Base-by-base conservation (phyloP, 1,140 invertebrate species). In the Lordiphosa clarofinis region DNA sequence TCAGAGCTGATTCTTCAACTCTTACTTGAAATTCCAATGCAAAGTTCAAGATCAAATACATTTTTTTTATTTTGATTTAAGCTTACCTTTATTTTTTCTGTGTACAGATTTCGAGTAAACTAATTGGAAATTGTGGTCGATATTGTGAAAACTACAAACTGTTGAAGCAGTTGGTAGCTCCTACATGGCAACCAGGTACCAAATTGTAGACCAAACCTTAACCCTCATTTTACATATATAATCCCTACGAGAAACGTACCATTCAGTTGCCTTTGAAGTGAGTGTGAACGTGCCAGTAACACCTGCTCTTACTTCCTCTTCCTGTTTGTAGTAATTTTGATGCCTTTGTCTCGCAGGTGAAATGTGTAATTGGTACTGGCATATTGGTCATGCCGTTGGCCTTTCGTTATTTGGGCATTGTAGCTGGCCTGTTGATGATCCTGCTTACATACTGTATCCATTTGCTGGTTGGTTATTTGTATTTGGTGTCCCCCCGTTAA, bases 361-460 rank as follows among this genome's bases (percentile, higher is more conserved):
- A 81, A 36, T 81, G 75, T 10, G 75, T 81, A 2, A 72, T 81
- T 31, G 75, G 75, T 3, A 81, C 75, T 19, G 75, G 75, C 5
- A 71, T 81, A 19, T 38, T 81, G 44, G 75, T 76, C 0, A 81
- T 81, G 75, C 75, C 75, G 0, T 24, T 82, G 49, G 75, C 75
- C 6, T 67, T 82, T 19, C 47, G 62, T 0, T 55, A 73, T 13
- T 60, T 76, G 5, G 75, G 75, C 4, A 54, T 81, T 12, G 36
- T 81, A 10, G 75, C 61, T 11, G 9, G 58, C 10, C n/a, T 81
- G 11, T 28, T 81, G 24, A 81, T 81, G 75, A 38, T 72, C 8
- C 38, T 81, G 11, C 58, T 81, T n/a, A 81, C 75, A 8, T 81
- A 82, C 37, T 82, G 52, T 62, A 82, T 81, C 28, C 76, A 81